Evolutionary conservation across 2,888 invertebrate species (phyloP), one percentile per base, ranked within the genome.

Genomic region (Callyntrura sp.): DNA sequence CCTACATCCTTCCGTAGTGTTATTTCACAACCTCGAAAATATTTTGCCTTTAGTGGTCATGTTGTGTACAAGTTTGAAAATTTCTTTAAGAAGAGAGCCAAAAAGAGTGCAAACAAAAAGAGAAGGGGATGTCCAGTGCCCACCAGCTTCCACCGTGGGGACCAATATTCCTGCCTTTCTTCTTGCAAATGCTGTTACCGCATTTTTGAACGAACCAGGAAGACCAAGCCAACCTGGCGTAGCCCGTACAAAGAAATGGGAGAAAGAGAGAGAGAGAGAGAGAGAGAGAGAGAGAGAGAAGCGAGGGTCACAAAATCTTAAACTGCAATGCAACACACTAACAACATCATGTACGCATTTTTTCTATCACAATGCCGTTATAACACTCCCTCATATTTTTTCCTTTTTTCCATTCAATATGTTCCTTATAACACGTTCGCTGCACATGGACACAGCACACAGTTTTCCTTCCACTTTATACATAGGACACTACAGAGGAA

Each of bases 401-500:
- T 57, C 35, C 57, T 57, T 82, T 65, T 65, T 35, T 60, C 2
- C 28, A 23, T 79, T 0, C 12, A 45, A 45, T 0, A 28, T 25
- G 57, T 60, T 60, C 25, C 8, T n/a, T 78, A 55, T 17, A n/a
- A 73, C 17, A n/a, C 57, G n/a, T 57, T 11, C 8, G 8, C 8
- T 9, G 57, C 14, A n/a, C 57, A 14, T 57, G 9, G 4, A 9
- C n/a, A 14, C 14, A 57, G 3, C 6, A 4, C 28, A 12, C 23
- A 70, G 35, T 84, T 48, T 86, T 79, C 17, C 65, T 78, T 0
- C 86, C 14, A 20, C 25, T 79, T 79, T 79, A 79, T 79, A 85
- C n/a, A n/a, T 73, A 68, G 86, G 86, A 79, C 86, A 79, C 81
- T 81, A 81, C 86, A 65, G 86, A 87, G 86, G 86, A 79, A 87